Conservation (phyloP, 2,888 invertebrate species). For the Uropetala carovei region DNA sequence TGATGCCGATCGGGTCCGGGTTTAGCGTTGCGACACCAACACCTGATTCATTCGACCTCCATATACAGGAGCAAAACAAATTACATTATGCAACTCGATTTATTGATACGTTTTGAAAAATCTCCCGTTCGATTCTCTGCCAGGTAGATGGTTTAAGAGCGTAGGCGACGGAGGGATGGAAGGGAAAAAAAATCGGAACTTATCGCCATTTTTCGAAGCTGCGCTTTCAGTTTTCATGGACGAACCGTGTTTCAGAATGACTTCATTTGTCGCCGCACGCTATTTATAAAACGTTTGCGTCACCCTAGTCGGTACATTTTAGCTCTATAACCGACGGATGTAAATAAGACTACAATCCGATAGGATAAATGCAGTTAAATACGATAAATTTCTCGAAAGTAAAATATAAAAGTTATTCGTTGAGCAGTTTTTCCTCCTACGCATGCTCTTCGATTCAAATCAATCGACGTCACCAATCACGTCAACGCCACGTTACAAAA, state of each 20-base stretch:
- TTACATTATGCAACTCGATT: slow-evolving; percentile 30
- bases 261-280: not conserved
- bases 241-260: not conserved
- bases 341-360: too few species aligned
- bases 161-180: not conserved
- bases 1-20: slow-evolving; percentile 41
- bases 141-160: not conserved
- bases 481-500: too few species aligned
- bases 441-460: too few species aligned
- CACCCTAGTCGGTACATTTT: too few species aligned
- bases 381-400: too few species aligned
- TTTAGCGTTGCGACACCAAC: not conserved
- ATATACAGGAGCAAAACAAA: slow-evolving; percentile 33
- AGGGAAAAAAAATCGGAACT: too few species aligned
- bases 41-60: slow-evolving; percentile 58
- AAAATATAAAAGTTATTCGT: too few species aligned
- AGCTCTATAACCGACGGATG: too few species aligned
- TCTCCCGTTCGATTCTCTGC: not conserved
- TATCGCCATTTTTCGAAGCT: not conserved
- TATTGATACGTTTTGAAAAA: not conserved
- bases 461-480: too few species aligned
- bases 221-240: slow-evolving; percentile 14
- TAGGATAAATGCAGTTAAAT: too few species aligned
- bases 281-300: too few species aligned
- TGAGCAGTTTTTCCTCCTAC: too few species aligned